A percentile compares a stretch with the other conserved stretches of the same genome.
Evolutionary conservation across 2,113 vertebrate genomes (phyloP).

Genomic region (Brachionichthys hirsutus): DNA sequence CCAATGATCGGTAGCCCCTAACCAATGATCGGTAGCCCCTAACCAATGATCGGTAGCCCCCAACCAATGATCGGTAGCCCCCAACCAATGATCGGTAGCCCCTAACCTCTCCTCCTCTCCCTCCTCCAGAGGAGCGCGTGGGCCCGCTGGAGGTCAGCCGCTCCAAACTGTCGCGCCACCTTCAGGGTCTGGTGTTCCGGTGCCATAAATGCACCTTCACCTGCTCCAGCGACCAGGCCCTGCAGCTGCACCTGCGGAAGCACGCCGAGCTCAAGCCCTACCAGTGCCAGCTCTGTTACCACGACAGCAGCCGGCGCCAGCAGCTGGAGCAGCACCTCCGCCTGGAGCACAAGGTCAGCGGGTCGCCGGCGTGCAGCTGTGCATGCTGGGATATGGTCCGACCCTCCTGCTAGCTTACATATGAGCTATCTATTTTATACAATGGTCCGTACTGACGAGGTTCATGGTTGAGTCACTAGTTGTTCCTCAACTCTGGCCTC

Average conservation of each 20-base stretch:
- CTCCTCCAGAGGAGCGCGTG: constrained; percentile 89
- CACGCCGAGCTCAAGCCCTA: constrained; percentile 94
- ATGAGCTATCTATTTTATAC: too few species aligned
- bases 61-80: too few species aligned
- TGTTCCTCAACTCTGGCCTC: background rate
- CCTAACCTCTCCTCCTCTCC: background rate
- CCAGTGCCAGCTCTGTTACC: constrained; percentile 98
- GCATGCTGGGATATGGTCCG: too few species aligned
- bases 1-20: too few species aligned
- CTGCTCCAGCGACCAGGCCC: constrained; percentile 92
- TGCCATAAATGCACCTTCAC: constrained; percentile 99
- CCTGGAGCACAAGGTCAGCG: constrained; percentile 93
- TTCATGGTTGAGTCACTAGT: too few species aligned
- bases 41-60: too few species aligned
- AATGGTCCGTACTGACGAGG: too few species aligned
- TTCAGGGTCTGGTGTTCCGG: constrained; percentile 93
- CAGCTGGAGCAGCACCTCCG: constrained; percentile 92
- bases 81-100: too few species aligned
- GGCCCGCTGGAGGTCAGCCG: constrained; percentile 95
- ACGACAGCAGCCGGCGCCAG: constrained; percentile 89
- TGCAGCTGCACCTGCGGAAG: constrained; percentile 96
- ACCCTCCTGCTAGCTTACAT: too few species aligned
- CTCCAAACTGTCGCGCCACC: constrained; percentile 95
- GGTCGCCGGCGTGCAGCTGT: too few species aligned
- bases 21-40: too few species aligned